A percentile compares a stretch with the other conserved stretches of the same genome.
phyloP scores from a whole-genome alignment of 2,888 invertebrate genomes.

The Conchocele bisecta region DNA sequence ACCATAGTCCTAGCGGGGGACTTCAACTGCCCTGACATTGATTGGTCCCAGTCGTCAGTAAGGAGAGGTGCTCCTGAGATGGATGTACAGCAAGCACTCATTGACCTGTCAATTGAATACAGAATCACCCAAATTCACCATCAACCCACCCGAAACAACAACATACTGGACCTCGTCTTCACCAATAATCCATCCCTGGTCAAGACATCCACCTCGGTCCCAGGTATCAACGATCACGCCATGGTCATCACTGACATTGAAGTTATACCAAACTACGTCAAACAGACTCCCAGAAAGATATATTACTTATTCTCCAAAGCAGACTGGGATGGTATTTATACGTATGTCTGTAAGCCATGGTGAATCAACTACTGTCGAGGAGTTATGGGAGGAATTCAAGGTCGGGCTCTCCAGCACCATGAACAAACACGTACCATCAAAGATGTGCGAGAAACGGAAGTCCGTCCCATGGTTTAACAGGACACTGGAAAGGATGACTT shows the following conservation, averaged over 20 bases:
- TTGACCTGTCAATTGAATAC: slow-evolving; percentile 21
- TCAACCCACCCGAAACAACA: slow-evolving; percentile 20
- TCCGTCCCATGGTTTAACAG: slow-evolving; percentile 31
- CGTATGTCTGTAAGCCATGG: too few species aligned
- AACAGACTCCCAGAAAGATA: slow-evolving; percentile 11
- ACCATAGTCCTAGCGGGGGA: slow-evolving; percentile 24
- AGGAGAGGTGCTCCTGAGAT: slow-evolving; percentile 17
- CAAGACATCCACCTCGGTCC: slow-evolving; percentile 21
- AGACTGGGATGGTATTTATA: slow-evolving; percentile 12
- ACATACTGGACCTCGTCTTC: slow-evolving; percentile 24
- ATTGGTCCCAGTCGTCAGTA: slow-evolving; percentile 21
- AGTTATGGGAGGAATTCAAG: not conserved
- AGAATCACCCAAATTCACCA: slow-evolving; percentile 26
- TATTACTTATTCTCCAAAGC: slow-evolving; percentile 11
- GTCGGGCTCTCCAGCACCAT: not conserved
- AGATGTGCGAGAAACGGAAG: not conserved
- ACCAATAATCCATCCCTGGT: slow-evolving; percentile 23
- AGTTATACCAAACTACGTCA: slow-evolving; percentile 8
- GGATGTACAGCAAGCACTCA: slow-evolving; percentile 24
- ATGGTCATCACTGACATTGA: slow-evolving; percentile 25
- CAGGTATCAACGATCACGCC: slow-evolving; percentile 23
- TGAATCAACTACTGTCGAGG: too few species aligned
- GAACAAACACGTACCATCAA: slow-evolving; percentile 17
- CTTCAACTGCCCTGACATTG: slow-evolving; percentile 31
- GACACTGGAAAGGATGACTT: slow-evolving; percentile 24